A percentile compares a stretch with the other conserved stretches of the same genome.
These are phyloP conservation scores for Eupsilia transversa DNA, from an alignment of 2,888 invertebrate species.

Conservation along the genomic window DNA sequence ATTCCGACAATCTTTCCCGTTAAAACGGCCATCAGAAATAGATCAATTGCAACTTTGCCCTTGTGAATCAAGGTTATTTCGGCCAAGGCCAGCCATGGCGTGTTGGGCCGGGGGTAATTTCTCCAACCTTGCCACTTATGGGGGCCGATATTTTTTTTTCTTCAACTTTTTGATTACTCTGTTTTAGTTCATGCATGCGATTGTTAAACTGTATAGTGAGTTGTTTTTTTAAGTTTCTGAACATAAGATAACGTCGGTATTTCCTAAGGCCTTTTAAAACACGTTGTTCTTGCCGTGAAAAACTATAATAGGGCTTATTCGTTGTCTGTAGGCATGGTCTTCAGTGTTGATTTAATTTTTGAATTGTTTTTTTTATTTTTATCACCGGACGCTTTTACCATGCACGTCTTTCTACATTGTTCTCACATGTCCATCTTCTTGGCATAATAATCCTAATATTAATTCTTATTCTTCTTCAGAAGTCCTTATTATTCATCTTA, in stretches of 20 bases:
- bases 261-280: not conserved
- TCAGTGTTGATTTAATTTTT: no score
- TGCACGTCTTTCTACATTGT: no score
- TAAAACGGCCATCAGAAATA: slow-evolving; percentile 62
- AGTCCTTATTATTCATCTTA: no score
- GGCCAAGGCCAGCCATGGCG: slow-evolving; percentile 74
- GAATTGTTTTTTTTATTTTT: no score
- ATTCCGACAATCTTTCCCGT: slow-evolving; percentile 42
- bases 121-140: slow-evolving; percentile 66
- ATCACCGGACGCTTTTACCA: no score
- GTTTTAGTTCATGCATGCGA: slow-evolving; percentile 58
- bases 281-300: no score
- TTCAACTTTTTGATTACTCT: slow-evolving; percentile 45
- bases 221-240: not conserved
- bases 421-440: no score
- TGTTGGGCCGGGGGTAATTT: slow-evolving; percentile 66
- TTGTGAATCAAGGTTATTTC: slow-evolving; percentile 50
- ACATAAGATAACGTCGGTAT: not conserved
- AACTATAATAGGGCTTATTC: no score
- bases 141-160: slow-evolving; percentile 55
- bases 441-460: no score
- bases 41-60: slow-evolving; percentile 60
- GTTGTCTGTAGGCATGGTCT: no score
- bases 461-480: no score
- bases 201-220: slow-evolving; percentile 25